These are phyloP conservation scores for Pedionomus torquatus DNA, from an alignment of 2,113 vertebrate species.

Conservation along the genomic window DNA sequence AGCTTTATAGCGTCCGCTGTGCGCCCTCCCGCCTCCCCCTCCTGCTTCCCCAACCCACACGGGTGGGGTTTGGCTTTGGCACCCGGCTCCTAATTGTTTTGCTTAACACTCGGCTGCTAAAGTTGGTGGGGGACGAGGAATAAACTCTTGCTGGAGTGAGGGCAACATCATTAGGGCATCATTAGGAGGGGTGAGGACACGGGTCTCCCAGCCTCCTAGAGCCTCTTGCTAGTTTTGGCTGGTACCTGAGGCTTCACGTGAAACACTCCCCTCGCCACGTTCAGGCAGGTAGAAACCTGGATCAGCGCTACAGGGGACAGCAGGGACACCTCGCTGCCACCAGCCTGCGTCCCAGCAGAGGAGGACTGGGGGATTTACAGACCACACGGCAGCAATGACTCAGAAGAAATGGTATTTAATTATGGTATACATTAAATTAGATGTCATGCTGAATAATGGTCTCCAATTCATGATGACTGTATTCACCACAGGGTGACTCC, in stretches of 20 bases:
- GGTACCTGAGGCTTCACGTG: background rate
- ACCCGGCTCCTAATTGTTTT: background rate
- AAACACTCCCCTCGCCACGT: background rate
- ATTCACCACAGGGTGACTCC: background rate
- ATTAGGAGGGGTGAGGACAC: background rate
- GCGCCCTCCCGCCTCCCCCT: background rate
- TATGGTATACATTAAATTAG: slow-evolving; percentile 69
- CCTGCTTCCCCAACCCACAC: background rate
- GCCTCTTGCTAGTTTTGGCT: background rate
- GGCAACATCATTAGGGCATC: background rate
- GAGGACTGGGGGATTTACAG: background rate
- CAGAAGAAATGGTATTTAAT: slow-evolving; percentile 54
- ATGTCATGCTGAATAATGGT: background rate
- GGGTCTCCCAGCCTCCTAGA: background rate
- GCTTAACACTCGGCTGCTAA: background rate
- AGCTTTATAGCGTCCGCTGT: background rate
- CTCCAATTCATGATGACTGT: background rate
- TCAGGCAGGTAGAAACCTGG: background rate
- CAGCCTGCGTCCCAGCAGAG: background rate
- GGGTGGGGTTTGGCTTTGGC: background rate
- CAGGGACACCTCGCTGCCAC: background rate
- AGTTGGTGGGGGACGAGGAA: background rate
- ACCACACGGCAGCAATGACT: background rate
- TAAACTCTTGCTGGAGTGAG: background rate
- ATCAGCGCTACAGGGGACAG: background rate